Evolutionary conservation across 2,797 vertebrate species (phyloP), one percentile per base, ranked within the genome.

Genomic region (Pagetopsis macropterus): DNA sequence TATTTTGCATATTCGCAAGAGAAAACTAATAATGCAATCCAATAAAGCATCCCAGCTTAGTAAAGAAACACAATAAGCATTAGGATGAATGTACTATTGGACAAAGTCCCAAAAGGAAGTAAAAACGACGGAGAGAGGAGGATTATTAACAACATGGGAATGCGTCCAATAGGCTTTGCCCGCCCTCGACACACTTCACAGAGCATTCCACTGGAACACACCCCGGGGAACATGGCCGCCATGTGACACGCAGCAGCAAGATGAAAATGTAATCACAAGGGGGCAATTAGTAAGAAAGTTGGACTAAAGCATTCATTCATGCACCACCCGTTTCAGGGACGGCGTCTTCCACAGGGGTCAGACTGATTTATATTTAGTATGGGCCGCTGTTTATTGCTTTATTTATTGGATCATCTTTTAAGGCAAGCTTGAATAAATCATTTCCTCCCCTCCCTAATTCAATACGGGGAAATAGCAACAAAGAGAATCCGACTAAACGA

Each of bases 181-280:
- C 67, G 2, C 43, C 83, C 83, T 82, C 62, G 61, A 76, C 76
- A 81, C 82, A 84, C 84, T 87, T 83, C 74, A 75, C 79, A 81
- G 73, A 62, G 72, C 83, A 85, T 83, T 87, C 81, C 70, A 76
- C 61, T 77, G 73, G 75, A 84, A 85, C 66, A 64, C 76, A 84
- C 76, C 83, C 78, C 16, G 5, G 74, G 82, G 81, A 83, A 75
- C 60, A 65, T 55, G 84, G 68, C 83, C 64, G 70, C 77, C 85
- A 79, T 86, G 82, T 89, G 82, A 87, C 86, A 81, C 33, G 44
- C 46, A 45, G 65, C 68, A 79, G 65, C 60, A 50, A 73, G 78
- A 37, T 37, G 33, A 37, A 37, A 37, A 37, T 37, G 33, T 37
- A 40, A 82, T 73, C 64, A 57, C 63, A 63, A 48, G 41, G 10